Evolutionary conservation across 2,797 vertebrate species (phyloP).

Genomic region (Coranthus polyacanthus): DNA sequence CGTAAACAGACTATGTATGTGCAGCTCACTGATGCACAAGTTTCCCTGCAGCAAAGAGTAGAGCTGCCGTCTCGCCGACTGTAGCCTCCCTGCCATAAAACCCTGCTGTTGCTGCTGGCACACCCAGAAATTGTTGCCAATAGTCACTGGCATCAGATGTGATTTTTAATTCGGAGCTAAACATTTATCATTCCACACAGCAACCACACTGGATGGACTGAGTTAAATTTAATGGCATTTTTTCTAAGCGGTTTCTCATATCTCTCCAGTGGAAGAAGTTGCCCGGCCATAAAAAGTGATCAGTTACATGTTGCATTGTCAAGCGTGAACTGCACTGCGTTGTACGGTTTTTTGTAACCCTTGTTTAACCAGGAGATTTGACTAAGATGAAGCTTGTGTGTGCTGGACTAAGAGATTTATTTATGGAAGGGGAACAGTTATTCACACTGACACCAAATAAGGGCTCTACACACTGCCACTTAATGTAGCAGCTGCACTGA

Average conservation of each 20-base stretch:
- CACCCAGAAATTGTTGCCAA: constrained; percentile 44
- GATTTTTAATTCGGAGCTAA: constrained; percentile 57
- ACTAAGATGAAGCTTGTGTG: background rate
- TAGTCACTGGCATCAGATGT: constrained; percentile 42
- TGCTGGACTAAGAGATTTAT: constrained; percentile 22
- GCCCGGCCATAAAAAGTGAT: background rate
- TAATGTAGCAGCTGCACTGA: constrained; percentile 44
- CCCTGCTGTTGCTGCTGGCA: constrained; percentile 39
- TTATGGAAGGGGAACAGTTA: constrained; percentile 16
- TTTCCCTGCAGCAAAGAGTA: constrained; percentile 48
- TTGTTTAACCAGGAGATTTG: constrained; percentile 9
- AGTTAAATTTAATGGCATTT: constrained; percentile 30
- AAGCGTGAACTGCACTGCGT: background rate
- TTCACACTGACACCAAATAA: constrained; percentile 29
- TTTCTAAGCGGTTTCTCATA: constrained; percentile 12
- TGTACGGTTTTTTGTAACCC: background rate
- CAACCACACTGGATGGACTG: constrained; percentile 29
- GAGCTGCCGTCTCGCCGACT: constrained; percentile 9
- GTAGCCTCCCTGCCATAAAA: constrained; percentile 44
- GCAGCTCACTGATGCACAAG: constrained; percentile 17
- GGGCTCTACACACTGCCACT: constrained; percentile 27
- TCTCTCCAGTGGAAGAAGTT: constrained; percentile 15
- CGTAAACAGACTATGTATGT: constrained; percentile 28
- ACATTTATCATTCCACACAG: constrained; percentile 51
- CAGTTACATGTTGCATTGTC: background rate